Percentiles rank a stretch among this genome's conserved stretches.
These are phyloP conservation scores for Drosophila acutilabella DNA, from an alignment of 2,888 invertebrate species.

Conservation along the genomic window DNA sequence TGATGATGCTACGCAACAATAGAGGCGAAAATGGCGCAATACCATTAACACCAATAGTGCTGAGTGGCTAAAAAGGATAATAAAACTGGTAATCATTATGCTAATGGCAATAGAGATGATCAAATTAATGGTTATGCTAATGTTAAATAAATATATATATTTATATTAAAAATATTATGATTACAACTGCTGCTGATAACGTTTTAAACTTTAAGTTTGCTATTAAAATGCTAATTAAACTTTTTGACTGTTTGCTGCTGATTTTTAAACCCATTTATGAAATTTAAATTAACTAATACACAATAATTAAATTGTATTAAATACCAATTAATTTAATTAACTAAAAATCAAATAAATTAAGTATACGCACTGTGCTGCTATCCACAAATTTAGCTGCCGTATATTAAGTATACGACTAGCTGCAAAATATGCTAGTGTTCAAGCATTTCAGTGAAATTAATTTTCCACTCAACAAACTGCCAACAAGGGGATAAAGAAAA, in stretches of 20 bases:
- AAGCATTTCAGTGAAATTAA: constrained; percentile 48
- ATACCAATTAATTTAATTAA: not conserved
- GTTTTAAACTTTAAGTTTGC: no score
- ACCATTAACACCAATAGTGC: not conserved
- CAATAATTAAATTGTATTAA: no score
- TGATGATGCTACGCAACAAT: constrained; percentile 45
- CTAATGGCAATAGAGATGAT: not conserved
- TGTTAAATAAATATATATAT: not conserved
- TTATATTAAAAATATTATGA: not conserved
- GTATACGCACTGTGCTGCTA: not conserved
- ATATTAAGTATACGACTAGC: constrained; percentile 4
- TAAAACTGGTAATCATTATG: not conserved
- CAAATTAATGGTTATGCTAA: not conserved
- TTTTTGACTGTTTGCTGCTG: no score
- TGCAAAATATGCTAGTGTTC: constrained; percentile 13
- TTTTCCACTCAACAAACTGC: constrained; percentile 52
- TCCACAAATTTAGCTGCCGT: not conserved
- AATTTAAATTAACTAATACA: not conserved
- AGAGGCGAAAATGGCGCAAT: constrained; percentile 17
- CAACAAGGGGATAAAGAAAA: constrained; percentile 52
- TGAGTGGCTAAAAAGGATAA: not conserved
- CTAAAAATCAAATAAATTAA: not conserved
- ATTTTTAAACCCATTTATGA: not conserved
- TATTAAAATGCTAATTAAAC: no score
- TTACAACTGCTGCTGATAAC: not conserved